These are phyloP conservation scores for Gymnodraco acuticeps DNA, from an alignment of 2,797 vertebrate species.

Conservation along the genomic window DNA sequence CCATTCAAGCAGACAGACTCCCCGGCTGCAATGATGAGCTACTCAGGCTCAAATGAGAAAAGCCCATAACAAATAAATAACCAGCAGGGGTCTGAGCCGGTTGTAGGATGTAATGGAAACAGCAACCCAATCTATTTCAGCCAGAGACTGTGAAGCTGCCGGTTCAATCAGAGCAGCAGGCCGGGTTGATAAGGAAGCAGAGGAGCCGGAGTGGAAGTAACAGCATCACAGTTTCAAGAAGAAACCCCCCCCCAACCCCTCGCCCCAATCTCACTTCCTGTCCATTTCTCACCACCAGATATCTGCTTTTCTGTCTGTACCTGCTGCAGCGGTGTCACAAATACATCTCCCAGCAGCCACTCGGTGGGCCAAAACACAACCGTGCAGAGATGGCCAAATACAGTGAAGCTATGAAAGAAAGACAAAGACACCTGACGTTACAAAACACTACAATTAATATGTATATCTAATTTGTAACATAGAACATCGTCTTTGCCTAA, in stretches of 20 bases:
- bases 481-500: no score
- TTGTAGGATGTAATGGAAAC: constrained; percentile 66
- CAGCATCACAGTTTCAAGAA: constrained; percentile 39
- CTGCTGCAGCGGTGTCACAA: constrained; percentile 36
- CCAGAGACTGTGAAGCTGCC: constrained; percentile 51
- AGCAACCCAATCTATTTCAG: constrained; percentile 70
- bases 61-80: constrained; percentile 80
- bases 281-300: constrained; percentile 38
- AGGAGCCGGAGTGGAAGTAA: constrained; percentile 49
- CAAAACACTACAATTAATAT: not conserved
- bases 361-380: constrained; percentile 19
- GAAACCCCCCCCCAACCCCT: not conserved
- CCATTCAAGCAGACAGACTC: constrained; percentile 55
- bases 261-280: constrained; percentile 42
- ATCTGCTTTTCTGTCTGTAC: constrained; percentile 39
- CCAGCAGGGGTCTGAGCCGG: constrained; percentile 46
- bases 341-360: constrained; percentile 49
- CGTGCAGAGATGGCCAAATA: not conserved
- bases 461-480: no score
- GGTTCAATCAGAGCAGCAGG: constrained; percentile 60
- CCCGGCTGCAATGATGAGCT: constrained; percentile 73
- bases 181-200: constrained; percentile 53
- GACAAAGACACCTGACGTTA: not conserved
- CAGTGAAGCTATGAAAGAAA: constrained; percentile 4
- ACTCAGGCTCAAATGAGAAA: constrained; percentile 78